Conservation (phyloP, 1,140 invertebrate species). For the Solenopsis fugax region DNA sequence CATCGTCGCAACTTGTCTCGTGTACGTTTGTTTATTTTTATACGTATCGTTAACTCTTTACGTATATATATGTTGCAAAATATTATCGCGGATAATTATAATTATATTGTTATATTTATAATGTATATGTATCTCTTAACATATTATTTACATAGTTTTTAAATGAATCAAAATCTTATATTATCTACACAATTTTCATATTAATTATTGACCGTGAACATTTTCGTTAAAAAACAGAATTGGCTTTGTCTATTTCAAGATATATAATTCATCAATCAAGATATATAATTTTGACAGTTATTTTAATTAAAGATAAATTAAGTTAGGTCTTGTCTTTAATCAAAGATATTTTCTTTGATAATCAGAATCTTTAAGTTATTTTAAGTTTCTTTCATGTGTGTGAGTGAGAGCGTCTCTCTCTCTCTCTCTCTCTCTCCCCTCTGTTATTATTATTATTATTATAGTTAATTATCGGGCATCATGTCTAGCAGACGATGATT, state of each 20-base stretch:
- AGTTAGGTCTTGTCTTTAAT: not conserved
- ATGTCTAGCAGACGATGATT: slow-evolving; percentile 17
- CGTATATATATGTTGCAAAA: not conserved
- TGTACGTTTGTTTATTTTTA: slow-evolving; percentile 14
- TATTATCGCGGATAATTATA: slow-evolving; percentile 16
- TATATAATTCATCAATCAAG: no score
- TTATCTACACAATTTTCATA: not conserved
- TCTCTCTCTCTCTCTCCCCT: not conserved
- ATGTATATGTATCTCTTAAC: not conserved
- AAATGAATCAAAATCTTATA: not conserved
- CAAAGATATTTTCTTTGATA: not conserved
- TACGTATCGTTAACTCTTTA: not conserved
- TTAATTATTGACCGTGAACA: not conserved
- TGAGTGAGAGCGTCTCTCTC: no score
- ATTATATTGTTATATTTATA: not conserved
- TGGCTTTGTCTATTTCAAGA: not conserved
- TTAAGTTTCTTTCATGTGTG: no score
- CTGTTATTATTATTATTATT: not conserved
- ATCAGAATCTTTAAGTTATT: not conserved
- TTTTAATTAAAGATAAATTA: not conserved
- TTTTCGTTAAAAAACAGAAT: not conserved
- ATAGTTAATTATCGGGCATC: not conserved
- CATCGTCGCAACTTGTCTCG: not conserved
- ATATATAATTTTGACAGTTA: not conserved
- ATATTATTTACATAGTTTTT: slow-evolving; percentile 19